These are phyloP conservation scores for Panurus biarmicus DNA, from an alignment of 2,113 vertebrate genomes.

Conservation along the genomic window DNA sequence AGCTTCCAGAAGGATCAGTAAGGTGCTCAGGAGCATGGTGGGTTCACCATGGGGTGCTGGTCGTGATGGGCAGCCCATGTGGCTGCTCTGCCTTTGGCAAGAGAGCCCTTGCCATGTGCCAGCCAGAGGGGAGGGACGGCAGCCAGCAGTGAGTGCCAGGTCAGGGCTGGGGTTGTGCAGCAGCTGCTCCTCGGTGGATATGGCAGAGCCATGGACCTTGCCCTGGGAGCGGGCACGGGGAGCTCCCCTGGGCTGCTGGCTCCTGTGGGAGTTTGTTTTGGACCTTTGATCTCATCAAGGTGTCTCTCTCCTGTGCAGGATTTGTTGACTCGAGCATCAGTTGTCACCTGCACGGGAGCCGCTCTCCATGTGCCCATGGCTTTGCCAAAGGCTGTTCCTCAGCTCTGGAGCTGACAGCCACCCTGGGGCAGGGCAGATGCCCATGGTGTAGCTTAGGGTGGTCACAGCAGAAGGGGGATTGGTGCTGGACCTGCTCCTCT, in stretches of 20 bases:
- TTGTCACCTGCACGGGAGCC: neutral
- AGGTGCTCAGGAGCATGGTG: neutral
- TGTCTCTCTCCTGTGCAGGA: neutral
- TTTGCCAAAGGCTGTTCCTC: neutral
- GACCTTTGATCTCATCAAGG: neutral
- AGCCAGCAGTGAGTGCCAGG: accelerated
- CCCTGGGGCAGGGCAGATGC: neutral
- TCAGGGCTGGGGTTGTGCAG: neutral
- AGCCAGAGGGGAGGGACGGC: neutral
- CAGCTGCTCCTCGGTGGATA: neutral
- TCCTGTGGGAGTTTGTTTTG: neutral
- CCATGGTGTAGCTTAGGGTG: accelerated
- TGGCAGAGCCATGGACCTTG: neutral
- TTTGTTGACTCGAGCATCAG: neutral
- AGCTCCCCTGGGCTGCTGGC: neutral
- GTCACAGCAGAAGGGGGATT: neutral
- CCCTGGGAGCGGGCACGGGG: neutral
- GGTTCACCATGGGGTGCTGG: neutral
- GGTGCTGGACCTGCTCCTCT: neutral
- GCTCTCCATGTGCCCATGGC: neutral
- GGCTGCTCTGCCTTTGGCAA: neutral
- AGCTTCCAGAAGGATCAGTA: neutral
- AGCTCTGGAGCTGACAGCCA: neutral
- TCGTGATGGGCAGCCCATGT: accelerated
- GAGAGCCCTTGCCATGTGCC: neutral